Evolutionary conservation across 2,888 invertebrate species (phyloP).

Genomic region (Phaedon cochleariae): DNA sequence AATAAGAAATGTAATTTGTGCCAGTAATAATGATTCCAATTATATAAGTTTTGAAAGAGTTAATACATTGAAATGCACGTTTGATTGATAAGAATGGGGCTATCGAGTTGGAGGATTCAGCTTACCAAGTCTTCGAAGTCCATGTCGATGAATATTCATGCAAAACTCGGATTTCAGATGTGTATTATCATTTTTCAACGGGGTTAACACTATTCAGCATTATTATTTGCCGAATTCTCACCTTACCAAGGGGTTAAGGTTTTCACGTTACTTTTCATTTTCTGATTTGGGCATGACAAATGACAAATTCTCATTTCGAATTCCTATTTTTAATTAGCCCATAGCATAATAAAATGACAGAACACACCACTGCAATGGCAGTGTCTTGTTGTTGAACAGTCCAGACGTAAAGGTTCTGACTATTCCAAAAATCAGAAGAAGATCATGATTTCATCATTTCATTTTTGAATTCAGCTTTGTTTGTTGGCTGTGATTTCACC

Average conservation of each 20-base stretch:
- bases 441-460: no score
- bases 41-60: not conserved
- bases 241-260: not conserved
- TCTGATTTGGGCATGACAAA: not conserved
- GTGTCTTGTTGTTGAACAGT: no score
- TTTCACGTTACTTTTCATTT: not conserved
- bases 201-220: not conserved
- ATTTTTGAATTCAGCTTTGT: no score
- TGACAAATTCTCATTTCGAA: no score
- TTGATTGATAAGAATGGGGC: not conserved
- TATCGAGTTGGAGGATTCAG: not conserved
- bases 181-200: not conserved
- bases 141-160: conserved; percentile 14
- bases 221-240: not conserved
- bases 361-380: not conserved
- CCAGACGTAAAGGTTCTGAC: no score
- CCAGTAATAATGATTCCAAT: not conserved
- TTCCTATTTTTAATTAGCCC: no score
- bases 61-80: not conserved
- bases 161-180: not conserved
- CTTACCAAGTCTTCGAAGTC: conserved; percentile 23
- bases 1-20: not conserved
- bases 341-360: no score
- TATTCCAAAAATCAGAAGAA: no score
- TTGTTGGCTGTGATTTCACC: no score